Percentiles rank a stretch among this genome's conserved stretches.
phyloP scores from a whole-genome alignment of 2,797 vertebrate species.

The Notoglanidium macrostoma region DNA sequence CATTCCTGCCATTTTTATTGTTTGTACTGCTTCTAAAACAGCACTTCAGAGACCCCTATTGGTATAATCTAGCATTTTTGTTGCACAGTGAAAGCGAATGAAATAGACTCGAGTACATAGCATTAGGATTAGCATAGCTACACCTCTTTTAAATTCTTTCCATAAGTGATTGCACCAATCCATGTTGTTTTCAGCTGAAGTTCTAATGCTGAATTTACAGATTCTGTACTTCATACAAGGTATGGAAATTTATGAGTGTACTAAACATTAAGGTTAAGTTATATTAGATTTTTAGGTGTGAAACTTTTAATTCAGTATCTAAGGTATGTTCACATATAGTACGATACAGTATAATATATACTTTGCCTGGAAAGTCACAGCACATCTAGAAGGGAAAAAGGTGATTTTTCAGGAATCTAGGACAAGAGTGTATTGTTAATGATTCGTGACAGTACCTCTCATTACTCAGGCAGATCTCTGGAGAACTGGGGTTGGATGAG shows the following conservation, averaged over 20 bases:
- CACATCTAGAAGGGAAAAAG: not conserved
- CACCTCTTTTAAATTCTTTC: not conserved
- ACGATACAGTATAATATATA: not conserved
- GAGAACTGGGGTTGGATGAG: constrained; percentile 90
- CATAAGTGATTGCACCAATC: not conserved
- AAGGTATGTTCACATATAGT: not conserved
- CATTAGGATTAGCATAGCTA: not conserved
- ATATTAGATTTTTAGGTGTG: not conserved
- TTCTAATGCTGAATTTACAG: not conserved
- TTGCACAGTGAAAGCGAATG: not conserved
- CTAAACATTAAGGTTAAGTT: not conserved
- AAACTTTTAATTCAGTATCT: not conserved
- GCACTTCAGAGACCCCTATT: too few relatives aligned
- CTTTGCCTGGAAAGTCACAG: not conserved
- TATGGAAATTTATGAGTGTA: not conserved
- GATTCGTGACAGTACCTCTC: constrained; percentile 73
- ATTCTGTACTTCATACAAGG: not conserved
- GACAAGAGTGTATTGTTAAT: constrained; percentile 11
- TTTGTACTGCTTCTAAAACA: not conserved
- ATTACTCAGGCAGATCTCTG: constrained; percentile 86
- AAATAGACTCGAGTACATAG: not conserved
- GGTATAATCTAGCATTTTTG: not conserved
- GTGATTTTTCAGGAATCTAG: not conserved
- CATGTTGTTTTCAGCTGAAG: not conserved
- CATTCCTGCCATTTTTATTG: not conserved